These are phyloP conservation scores for Heliothis subflexa DNA, from an alignment of 1,140 invertebrate genomes.

Conservation along the genomic window DNA sequence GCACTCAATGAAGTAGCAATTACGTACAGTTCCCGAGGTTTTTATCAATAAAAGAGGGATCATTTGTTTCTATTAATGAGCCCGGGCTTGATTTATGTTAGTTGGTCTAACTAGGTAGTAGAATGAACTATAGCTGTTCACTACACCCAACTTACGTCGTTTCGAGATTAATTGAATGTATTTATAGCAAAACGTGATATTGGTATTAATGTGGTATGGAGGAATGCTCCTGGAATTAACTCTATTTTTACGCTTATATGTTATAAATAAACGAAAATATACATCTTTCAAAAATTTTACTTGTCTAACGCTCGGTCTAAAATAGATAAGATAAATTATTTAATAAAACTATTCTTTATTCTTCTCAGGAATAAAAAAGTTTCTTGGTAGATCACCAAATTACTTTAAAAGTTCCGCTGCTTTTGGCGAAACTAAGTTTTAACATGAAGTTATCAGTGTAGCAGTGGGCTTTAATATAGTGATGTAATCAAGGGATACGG, in stretches of 20 bases:
- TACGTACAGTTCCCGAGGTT: slow-evolving; percentile 22
- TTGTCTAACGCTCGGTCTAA: too few relatives aligned
- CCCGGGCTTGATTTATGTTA: slow-evolving; percentile 27
- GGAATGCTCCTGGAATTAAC: too few relatives aligned
- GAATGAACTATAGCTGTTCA: slow-evolving; percentile 15
- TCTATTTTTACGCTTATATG: too few relatives aligned
- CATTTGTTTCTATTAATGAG: slow-evolving; percentile 44
- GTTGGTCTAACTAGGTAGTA: slow-evolving; percentile 14
- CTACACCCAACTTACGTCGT: slow-evolving; percentile 5
- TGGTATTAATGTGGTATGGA: background rate
- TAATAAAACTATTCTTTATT: too few relatives aligned
- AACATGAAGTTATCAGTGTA: slow-evolving; percentile 9
- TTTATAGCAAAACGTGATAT: background rate
- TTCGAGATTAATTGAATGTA: slow-evolving; percentile 8
- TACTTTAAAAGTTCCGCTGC: background rate
- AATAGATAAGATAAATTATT: too few relatives aligned
- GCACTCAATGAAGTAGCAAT: slow-evolving; percentile 44
- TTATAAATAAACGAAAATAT: too few relatives aligned
- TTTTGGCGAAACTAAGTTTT: background rate
- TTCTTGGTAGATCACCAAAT: background rate
- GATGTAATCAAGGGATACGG: slow-evolving; percentile 14
- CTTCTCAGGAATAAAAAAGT: background rate
- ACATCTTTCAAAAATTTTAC: too few relatives aligned
- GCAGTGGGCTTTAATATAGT: slow-evolving; percentile 11
- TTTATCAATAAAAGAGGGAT: slow-evolving; percentile 40